phyloP scores from a whole-genome alignment of 2,888 invertebrate genomes.

The Ashinkailepas kermadecensis region DNA sequence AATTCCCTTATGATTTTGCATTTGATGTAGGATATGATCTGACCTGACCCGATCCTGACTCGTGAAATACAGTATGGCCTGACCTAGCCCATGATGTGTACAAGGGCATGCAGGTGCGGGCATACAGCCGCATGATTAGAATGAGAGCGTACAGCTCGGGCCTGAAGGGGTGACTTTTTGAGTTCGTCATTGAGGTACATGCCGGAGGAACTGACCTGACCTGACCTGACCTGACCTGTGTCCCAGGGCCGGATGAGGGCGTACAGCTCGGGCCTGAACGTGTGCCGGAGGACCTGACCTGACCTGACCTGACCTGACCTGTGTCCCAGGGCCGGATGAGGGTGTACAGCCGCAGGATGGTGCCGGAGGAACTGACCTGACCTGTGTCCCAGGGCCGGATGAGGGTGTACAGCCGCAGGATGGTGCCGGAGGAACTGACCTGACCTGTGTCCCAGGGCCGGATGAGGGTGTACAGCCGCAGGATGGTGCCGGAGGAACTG shows the following conservation, averaged over 20 bases:
- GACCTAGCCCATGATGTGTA: too few species aligned
- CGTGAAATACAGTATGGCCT: too few species aligned
- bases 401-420: conserved; percentile 41
- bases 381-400: conserved; percentile 41
- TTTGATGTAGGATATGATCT: too few species aligned
- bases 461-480: conserved; percentile 44
- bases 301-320: not conserved
- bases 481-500: conserved; percentile 33
- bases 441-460: conserved; percentile 38
- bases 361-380: conserved; percentile 32
- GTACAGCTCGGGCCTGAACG: too few species aligned
- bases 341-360: conserved; percentile 39
- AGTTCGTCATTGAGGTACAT: too few species aligned
- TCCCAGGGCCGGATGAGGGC: not conserved
- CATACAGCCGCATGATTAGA: conserved; percentile 38
- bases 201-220: too few species aligned
- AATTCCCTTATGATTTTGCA: too few species aligned
- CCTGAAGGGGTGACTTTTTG: too few species aligned
- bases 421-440: conserved; percentile 33
- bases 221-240: not conserved
- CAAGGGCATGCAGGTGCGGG: conserved; percentile 44
- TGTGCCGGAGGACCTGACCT: too few species aligned
- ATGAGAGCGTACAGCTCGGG: too few species aligned
- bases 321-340: conserved; percentile 43
- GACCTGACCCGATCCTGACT: too few species aligned